Conservation (phyloP, 2,797 vertebrate species). For the Gambelia wislizenii region DNA sequence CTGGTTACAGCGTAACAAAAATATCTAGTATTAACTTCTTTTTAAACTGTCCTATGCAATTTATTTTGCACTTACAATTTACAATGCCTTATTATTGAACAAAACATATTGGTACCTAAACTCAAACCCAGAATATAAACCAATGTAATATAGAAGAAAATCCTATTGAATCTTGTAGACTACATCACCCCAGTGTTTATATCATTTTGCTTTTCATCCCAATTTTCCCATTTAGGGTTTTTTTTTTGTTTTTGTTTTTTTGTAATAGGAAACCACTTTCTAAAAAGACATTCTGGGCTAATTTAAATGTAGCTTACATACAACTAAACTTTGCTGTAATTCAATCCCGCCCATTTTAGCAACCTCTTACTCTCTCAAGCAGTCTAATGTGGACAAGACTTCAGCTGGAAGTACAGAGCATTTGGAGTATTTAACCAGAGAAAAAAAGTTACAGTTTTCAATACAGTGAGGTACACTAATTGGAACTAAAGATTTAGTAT, state of each 20-base stretch:
- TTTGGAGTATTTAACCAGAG: slow-evolving; percentile 66
- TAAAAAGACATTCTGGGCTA: slow-evolving; percentile 64
- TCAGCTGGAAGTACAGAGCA: slow-evolving; percentile 57
- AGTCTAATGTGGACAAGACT: slow-evolving; percentile 73
- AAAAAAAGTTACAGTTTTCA: slow-evolving; percentile 68
- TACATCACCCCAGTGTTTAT: slow-evolving; percentile 65
- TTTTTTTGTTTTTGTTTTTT: background rate
- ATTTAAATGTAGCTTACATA: slow-evolving; percentile 64
- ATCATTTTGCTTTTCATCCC: slow-evolving; percentile 58
- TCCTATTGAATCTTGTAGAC: slow-evolving; percentile 65
- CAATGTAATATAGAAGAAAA: slow-evolving; percentile 68
- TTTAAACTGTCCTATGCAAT: slow-evolving; percentile 72
- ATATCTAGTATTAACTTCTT: slow-evolving; percentile 44
- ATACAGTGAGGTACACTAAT: slow-evolving; percentile 67
- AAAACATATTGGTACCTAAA: slow-evolving; percentile 81
- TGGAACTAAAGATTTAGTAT: slow-evolving; percentile 75
- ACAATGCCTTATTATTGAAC: slow-evolving; percentile 83
- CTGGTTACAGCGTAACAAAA: slow-evolving; percentile 47
- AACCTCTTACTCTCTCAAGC: slow-evolving; percentile 61
- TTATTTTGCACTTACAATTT: slow-evolving; percentile 83
- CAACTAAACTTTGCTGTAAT: slow-evolving; percentile 61
- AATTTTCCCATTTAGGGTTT: slow-evolving; percentile 56
- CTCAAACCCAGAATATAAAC: slow-evolving; percentile 71
- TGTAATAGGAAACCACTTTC: slow-evolving; percentile 16
- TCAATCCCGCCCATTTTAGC: slow-evolving; percentile 67